Evolutionary conservation across 2,797 vertebrate genomes (phyloP).

Genomic region (Pangasius mekongensis): DNA sequence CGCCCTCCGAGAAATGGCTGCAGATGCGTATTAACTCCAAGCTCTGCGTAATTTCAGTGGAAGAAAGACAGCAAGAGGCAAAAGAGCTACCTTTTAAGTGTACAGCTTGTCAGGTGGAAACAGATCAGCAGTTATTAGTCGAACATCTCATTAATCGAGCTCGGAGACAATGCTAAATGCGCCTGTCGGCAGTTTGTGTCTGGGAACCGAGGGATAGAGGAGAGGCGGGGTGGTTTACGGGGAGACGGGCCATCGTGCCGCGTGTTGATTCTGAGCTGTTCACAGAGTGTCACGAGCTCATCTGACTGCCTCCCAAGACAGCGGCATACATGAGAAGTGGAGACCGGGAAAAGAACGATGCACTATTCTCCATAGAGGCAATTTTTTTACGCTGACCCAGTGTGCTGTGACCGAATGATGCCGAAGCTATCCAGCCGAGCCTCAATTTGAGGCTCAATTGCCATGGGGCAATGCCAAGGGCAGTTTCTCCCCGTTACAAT

Average conservation of each 20-base stretch:
- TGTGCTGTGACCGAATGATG: slow-evolving; percentile 46
- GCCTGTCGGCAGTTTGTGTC: slow-evolving; percentile 62
- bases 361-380: background rate
- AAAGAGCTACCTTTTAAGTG: slow-evolving; percentile 5
- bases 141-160: slow-evolving; percentile 63
- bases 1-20: slow-evolving; percentile 29
- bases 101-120: slow-evolving; percentile 62
- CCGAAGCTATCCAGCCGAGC: slow-evolving; percentile 37
- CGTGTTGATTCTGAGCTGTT: slow-evolving; percentile 9
- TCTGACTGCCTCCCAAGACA: slow-evolving; percentile 6
- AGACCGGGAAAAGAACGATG: slow-evolving; percentile 3
- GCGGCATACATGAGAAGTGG: background rate
- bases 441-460: slow-evolving; percentile 51
- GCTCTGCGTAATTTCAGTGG: background rate
- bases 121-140: slow-evolving; percentile 62
- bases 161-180: slow-evolving; percentile 62
- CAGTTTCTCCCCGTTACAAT: slow-evolving; percentile 31
- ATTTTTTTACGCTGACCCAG: slow-evolving; percentile 25
- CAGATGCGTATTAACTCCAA: slow-evolving; percentile 46
- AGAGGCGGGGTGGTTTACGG: slow-evolving; percentile 35
- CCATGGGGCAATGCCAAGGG: slow-evolving; percentile 37
- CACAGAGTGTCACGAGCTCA: slow-evolving; percentile 11
- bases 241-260: background rate
- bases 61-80: slow-evolving; percentile 37
- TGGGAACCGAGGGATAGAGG: slow-evolving; percentile 59